These are phyloP conservation scores for Panagrolaimus sp. DNA, from an alignment of 1,140 invertebrate genomes.

Conservation along the genomic window DNA sequence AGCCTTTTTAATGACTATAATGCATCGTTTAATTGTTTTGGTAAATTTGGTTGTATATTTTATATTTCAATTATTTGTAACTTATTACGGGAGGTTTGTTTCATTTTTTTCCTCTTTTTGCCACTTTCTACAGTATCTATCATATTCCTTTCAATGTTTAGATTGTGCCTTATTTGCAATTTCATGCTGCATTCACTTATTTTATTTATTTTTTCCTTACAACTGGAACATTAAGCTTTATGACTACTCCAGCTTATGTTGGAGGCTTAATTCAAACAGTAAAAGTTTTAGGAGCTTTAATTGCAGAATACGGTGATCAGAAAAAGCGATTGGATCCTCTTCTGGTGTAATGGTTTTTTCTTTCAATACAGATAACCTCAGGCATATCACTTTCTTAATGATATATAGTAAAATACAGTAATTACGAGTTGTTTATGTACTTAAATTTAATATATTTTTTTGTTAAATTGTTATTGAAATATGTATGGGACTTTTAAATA, in stretches of 20 bases:
- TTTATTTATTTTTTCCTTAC: background rate
- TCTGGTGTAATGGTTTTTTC: too few species aligned
- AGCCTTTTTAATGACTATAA: background rate
- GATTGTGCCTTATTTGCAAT: background rate
- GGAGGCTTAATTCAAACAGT: background rate
- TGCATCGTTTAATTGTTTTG: background rate
- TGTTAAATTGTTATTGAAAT: too few species aligned
- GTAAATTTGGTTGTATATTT: background rate
- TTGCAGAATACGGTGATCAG: background rate
- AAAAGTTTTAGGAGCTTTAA: background rate
- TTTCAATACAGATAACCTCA: too few species aligned
- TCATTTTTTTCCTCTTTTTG: background rate
- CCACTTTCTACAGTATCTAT: background rate
- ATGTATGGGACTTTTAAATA: too few species aligned
- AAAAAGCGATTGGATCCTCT: too few species aligned
- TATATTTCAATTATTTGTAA: background rate
- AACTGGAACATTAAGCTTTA: background rate
- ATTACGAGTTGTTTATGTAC: too few species aligned
- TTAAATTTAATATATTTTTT: too few species aligned
- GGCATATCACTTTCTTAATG: too few species aligned
- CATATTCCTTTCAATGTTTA: background rate
- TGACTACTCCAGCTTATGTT: background rate
- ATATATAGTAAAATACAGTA: too few species aligned
- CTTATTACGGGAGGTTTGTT: slow-evolving; percentile 1
- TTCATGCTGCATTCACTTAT: background rate